These are phyloP conservation scores for Selene dorsalis DNA, from an alignment of 2,797 vertebrate species.

Conservation along the genomic window DNA sequence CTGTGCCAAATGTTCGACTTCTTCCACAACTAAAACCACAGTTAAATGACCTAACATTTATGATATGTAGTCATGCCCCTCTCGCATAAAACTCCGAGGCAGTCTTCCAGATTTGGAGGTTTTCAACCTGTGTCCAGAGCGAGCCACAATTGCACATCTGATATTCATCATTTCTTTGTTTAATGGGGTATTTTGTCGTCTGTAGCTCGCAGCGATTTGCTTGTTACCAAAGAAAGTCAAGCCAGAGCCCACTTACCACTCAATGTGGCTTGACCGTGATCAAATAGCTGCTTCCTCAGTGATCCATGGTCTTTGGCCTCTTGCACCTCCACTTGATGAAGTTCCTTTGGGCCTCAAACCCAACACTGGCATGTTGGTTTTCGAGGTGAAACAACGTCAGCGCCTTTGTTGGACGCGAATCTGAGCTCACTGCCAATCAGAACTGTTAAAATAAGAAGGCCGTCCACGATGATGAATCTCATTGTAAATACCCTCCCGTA, in stretches of 20 bases:
- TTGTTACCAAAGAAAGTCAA: conserved; percentile 58
- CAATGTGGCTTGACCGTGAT: conserved; percentile 63
- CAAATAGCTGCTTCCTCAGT: conserved; percentile 60
- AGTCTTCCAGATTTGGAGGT: conserved; percentile 56
- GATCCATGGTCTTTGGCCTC: conserved; percentile 60
- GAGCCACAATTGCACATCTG: conserved; percentile 75
- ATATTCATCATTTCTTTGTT: conserved; percentile 73
- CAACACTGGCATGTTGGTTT: conserved; percentile 58
- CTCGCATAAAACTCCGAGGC: conserved; percentile 39
- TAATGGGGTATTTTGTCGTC: conserved; percentile 66
- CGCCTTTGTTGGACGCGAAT: conserved; percentile 42
- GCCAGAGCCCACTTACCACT: conserved; percentile 59
- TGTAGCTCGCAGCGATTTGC: conserved; percentile 58
- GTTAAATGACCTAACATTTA: conserved; percentile 53
- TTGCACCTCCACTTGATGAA: conserved; percentile 39
- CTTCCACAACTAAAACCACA: conserved; percentile 29
- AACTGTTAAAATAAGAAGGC: conserved; percentile 35
- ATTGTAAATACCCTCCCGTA: conserved; percentile 44
- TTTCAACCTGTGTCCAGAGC: conserved; percentile 73
- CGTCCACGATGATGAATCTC: conserved; percentile 34
- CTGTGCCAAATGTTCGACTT: conserved; percentile 24
- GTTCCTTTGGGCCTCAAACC: conserved; percentile 46
- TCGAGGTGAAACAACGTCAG: conserved; percentile 46
- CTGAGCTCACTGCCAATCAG: conserved; percentile 25
- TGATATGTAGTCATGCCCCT: conserved; percentile 34